phyloP scores from a whole-genome alignment of 2,113 vertebrate genomes.

The Formicarius rufipectus region DNA sequence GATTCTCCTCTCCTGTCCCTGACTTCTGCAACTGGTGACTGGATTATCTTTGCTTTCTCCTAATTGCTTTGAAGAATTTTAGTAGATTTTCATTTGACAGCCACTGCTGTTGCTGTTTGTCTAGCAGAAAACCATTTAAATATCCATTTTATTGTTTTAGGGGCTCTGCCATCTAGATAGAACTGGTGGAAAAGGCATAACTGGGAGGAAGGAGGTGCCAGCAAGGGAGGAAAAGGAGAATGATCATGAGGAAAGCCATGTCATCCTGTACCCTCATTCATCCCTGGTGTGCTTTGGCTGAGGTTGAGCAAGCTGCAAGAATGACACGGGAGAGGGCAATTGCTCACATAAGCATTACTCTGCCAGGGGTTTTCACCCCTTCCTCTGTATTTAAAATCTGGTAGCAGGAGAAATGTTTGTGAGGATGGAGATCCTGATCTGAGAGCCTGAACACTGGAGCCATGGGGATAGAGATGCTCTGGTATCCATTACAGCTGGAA shows the following conservation, averaged over 20 bases:
- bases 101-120: neutral
- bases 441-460: neutral
- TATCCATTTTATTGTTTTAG: neutral
- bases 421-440: neutral
- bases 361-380: neutral
- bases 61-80: neutral
- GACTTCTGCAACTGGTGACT: neutral
- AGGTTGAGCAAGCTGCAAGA: neutral
- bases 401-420: neutral
- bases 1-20: neutral
- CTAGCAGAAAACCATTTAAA: neutral
- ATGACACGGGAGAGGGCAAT: neutral
- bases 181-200: fast-evolving
- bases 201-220: neutral
- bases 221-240: neutral
- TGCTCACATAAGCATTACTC: neutral
- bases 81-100: neutral
- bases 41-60: neutral
- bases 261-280: neutral
- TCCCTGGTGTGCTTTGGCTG: neutral
- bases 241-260: fast-evolving
- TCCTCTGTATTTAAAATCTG: neutral
- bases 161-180: neutral
- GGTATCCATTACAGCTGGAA: neutral
- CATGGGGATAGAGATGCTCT: neutral